Evolutionary conservation across 2,797 vertebrate genomes (phyloP).

Genomic region (Tangara arthus): DNA sequence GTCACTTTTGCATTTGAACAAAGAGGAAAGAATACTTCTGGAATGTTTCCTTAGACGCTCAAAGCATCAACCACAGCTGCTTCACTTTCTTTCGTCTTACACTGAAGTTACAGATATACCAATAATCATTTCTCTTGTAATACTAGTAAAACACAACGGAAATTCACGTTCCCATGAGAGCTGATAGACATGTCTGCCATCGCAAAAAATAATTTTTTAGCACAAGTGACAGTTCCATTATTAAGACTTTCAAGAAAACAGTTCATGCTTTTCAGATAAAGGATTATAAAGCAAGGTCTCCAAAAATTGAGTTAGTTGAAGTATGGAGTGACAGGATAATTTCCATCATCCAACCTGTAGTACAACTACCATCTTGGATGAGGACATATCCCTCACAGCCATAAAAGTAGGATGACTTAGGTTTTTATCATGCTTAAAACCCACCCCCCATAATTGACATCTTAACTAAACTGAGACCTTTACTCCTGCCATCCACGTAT

Average conservation of each 20-base stretch:
- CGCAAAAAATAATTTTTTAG: background rate
- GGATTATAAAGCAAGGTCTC: background rate
- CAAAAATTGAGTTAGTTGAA: background rate
- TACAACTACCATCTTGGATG: background rate
- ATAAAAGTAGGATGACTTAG: background rate
- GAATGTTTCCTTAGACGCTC: accelerated
- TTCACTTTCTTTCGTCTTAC: background rate
- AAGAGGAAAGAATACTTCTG: background rate
- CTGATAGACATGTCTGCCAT: background rate
- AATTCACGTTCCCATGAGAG: background rate
- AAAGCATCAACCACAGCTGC: background rate
- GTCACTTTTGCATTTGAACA: background rate
- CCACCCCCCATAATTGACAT: background rate
- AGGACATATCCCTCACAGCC: background rate
- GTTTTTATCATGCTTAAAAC: background rate
- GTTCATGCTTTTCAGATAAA: background rate
- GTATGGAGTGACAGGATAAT: background rate
- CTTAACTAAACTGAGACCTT: background rate
- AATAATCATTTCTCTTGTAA: background rate
- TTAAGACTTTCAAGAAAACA: background rate
- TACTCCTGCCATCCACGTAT: background rate
- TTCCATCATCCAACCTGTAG: background rate
- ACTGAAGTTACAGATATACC: background rate
- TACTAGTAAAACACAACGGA: background rate
- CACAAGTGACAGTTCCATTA: background rate